Percentiles rank a stretch among this genome's conserved stretches.
Evolutionary conservation across 35 echinoderm and acorn worm species (phyloP).

Genomic region (Diadema setosum): DNA sequence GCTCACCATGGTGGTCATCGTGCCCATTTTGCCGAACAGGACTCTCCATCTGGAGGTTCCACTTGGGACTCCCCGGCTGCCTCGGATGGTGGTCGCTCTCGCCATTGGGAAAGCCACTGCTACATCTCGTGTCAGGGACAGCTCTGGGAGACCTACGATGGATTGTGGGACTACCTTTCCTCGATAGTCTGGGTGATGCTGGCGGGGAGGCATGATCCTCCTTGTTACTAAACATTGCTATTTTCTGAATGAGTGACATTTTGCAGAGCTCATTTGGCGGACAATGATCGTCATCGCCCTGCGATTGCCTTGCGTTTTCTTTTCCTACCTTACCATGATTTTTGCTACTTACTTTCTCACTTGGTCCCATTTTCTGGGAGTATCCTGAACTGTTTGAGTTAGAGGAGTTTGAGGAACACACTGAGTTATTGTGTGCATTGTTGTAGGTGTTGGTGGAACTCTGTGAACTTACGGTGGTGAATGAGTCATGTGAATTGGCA

Average conservation of each 20-base stretch:
- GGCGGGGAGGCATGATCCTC: not conserved
- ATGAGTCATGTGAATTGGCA: not conserved
- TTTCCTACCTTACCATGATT: not conserved
- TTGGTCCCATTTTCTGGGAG: not conserved
- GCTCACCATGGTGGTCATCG: not conserved
- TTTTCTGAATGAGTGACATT: not conserved
- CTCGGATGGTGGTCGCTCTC: not conserved
- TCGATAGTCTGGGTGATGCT: not conserved
- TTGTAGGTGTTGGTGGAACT: not conserved
- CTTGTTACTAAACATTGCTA: not conserved
- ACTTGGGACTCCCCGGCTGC: not conserved
- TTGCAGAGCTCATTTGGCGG: constrained; percentile 10
- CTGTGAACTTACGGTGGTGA: not conserved
- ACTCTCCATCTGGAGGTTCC: not conserved
- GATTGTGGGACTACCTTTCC: not conserved
- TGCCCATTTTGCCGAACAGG: too few species aligned
- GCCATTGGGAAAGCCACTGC: not conserved
- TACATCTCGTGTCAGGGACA: not conserved
- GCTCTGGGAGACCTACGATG: not conserved
- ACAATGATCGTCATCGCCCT: not conserved
- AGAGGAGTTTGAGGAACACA: not conserved
- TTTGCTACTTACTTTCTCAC: not conserved
- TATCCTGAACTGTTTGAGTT: not conserved
- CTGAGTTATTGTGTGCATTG: not conserved
- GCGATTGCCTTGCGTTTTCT: not conserved